phyloP scores from a whole-genome alignment of 2,797 vertebrate species.

The Mormyrus hasselquistii region DNA sequence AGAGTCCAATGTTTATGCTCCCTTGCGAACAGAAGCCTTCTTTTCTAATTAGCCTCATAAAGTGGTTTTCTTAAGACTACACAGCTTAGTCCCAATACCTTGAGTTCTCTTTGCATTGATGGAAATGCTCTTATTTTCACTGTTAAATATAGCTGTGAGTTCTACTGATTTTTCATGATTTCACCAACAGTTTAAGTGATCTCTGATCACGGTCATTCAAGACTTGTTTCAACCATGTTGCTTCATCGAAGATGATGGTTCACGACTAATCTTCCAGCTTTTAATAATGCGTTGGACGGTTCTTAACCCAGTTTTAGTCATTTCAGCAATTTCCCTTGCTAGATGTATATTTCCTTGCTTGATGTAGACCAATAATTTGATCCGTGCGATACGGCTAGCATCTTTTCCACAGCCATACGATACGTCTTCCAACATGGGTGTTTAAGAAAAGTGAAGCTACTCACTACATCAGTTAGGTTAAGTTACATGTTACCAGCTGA shows the following conservation, averaged over 20 bases:
- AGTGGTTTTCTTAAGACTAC: not conserved
- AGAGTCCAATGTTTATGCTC: not conserved
- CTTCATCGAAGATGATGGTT: not conserved
- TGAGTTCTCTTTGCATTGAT: not conserved
- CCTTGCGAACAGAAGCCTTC: not conserved
- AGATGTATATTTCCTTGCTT: not conserved
- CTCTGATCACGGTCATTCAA: not conserved
- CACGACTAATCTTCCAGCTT: not conserved
- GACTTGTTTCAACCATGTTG: not conserved
- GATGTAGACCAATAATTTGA: not conserved
- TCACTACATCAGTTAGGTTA: not conserved
- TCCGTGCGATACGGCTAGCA: not conserved
- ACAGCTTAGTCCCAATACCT: not conserved
- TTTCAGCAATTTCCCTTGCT: not conserved
- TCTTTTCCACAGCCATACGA: not conserved
- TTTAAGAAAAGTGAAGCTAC: not conserved
- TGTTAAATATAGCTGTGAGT: not conserved
- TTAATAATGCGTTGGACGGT: not conserved
- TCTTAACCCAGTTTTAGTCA: not conserved
- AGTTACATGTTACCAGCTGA: not conserved
- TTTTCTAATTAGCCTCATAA: not conserved
- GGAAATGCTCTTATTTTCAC: not conserved
- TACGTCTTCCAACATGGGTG: not conserved
- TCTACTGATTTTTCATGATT: not conserved
- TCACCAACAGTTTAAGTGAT: not conserved